Percentiles rank a stretch among this genome's conserved stretches.
phyloP scores from a whole-genome alignment of 2,113 vertebrate genomes.

The Platichthys stellatus region DNA sequence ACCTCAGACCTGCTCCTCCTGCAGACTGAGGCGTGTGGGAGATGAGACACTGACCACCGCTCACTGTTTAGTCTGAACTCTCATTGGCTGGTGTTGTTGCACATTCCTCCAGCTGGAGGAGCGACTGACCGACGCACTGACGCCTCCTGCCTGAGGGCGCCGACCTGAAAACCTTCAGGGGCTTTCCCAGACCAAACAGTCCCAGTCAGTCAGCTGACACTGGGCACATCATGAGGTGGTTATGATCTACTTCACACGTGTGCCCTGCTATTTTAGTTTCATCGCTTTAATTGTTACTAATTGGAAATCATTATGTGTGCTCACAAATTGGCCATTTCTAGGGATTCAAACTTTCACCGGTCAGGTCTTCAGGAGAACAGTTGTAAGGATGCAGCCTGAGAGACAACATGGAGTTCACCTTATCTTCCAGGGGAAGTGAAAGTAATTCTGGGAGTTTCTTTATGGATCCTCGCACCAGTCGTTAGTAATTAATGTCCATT shows the following conservation, averaged over 20 bases:
- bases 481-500: conserved; percentile 19
- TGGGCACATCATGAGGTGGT: not conserved
- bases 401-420: too few species aligned
- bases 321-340: too few species aligned
- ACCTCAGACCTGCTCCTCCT: too few species aligned
- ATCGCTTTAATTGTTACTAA: too few species aligned
- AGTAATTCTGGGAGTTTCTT: too few species aligned
- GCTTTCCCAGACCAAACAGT: conserved; percentile 59
- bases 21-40: conserved; percentile 17
- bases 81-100: conserved; percentile 32
- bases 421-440: too few species aligned
- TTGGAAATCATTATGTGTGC: too few species aligned
- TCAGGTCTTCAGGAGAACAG: too few species aligned
- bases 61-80: conserved; percentile 25
- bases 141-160: not conserved
- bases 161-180: conserved; percentile 45
- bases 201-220: conserved; percentile 56
- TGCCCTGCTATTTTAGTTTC: not conserved
- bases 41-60: conserved; percentile 32
- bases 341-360: too few species aligned
- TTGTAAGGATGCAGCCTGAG: too few species aligned
- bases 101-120: conserved; percentile 68
- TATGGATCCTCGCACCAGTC: not conserved
- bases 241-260: not conserved
- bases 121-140: conserved; percentile 17